phyloP scores from a whole-genome alignment of 2,797 vertebrate species.

The Pelochelys cantorii region DNA sequence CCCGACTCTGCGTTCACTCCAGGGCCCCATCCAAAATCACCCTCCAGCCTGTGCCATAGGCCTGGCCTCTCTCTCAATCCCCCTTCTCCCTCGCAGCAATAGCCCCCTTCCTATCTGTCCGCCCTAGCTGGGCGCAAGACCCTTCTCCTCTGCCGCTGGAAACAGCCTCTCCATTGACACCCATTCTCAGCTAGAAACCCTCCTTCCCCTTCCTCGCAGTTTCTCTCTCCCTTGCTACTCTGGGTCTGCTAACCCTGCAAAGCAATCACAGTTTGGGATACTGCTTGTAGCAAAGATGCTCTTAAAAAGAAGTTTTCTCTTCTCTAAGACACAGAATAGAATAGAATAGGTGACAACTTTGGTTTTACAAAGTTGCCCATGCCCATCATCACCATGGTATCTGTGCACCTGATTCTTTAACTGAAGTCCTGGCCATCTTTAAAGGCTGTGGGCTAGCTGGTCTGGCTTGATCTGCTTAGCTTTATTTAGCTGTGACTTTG shows the following conservation, averaged over 20 bases:
- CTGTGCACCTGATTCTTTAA: neutral
- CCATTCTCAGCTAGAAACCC: neutral
- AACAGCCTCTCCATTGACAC: neutral
- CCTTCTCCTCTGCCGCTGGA: neutral
- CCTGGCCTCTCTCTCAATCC: neutral
- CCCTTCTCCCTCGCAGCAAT: neutral
- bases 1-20: neutral
- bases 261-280: neutral
- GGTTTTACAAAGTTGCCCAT: too few relatives aligned
- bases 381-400: neutral
- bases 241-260: neutral
- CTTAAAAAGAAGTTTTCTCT: neutral
- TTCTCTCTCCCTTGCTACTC: neutral
- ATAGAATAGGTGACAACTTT: too few relatives aligned
- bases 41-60: neutral
- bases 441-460: neutral
- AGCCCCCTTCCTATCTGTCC: neutral
- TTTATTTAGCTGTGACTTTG: neutral
- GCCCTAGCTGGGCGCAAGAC: neutral
- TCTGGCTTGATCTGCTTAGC: neutral
- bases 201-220: neutral
- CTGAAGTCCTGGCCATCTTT: neutral
- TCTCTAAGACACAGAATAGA: too few relatives aligned
- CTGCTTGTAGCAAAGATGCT: neutral
- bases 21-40: neutral